Evolutionary conservation across 2,888 invertebrate species (phyloP), one percentile per base, ranked within the genome.

Genomic region (Callyntrura sp.): DNA sequence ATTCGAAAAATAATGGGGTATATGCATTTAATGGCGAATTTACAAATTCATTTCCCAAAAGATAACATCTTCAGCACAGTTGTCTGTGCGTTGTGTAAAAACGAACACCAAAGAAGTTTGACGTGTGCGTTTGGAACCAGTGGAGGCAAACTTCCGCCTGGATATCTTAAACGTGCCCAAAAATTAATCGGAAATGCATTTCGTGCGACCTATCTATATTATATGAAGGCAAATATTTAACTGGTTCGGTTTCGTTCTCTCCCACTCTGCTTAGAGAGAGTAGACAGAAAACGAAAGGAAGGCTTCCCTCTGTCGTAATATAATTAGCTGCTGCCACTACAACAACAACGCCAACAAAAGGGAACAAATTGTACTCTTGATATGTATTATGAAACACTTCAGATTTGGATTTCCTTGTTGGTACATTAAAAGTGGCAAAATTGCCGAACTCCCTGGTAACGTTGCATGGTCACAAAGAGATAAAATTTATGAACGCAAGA

Each of bases 111-210:
- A n/a, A n/a, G n/a, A n/a, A n/a, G n/a, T n/a, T n/a, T n/a, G n/a
- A n/a, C n/a, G 3, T 6, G 35, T 23, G 9, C 9, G 57, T 14
- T 23, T 9, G 60, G 9, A 60, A 23, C 60, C 23, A 23, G 6
- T 9, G 20, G 12, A 11, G 12, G 11, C 28, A 68, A 8, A 68
- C 35, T 35, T 35, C 35, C 35, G 35, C 6, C 6, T 35, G 35
- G 17, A 43, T 17, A 68, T 43, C 17, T 17, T 9, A 43, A 35
- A 35, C 35, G 35, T 35, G 35, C 35, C 35, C 35, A 35, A 35
- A 35, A 6, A 35, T 35, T 68, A 68, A 68, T 55, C 78, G 78
- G 78, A 78, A 57, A 43, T 35, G 55, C 55, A 57, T 55, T 78
- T 78, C 78, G 78, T 78, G 78, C n/a, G 17, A 57, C 57, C 55